Evolutionary conservation across 2,113 vertebrate genomes (phyloP).

Genomic region (Psilopsiagon aymara): DNA sequence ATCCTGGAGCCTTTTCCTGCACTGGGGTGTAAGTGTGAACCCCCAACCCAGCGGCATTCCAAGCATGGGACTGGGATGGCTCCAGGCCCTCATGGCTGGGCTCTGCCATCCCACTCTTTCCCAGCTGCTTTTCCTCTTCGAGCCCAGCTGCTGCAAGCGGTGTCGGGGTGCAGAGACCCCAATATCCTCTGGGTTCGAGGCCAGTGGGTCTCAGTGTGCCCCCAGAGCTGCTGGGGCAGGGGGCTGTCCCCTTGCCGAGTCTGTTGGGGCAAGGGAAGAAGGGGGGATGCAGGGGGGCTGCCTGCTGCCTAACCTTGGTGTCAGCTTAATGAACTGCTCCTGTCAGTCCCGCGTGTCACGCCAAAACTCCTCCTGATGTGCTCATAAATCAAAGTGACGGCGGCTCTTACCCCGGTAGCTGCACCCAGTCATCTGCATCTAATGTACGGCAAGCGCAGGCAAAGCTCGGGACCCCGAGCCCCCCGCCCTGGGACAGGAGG

Average conservation of each 20-base stretch:
- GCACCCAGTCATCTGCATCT: slow-evolving; percentile 89
- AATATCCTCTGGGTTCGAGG: fast-evolving
- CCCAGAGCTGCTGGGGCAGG: background rate
- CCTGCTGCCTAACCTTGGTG: slow-evolving; percentile 65
- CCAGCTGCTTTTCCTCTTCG: background rate
- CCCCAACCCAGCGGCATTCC: background rate
- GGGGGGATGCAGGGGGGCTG: background rate
- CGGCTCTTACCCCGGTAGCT: slow-evolving; percentile 86
- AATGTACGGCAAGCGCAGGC: slow-evolving; percentile 83
- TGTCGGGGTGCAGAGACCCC: background rate
- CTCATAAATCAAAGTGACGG: slow-evolving; percentile 97
- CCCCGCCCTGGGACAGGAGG: background rate
- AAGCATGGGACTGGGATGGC: background rate
- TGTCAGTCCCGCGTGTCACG: slow-evolving; percentile 88
- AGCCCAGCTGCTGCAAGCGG: background rate
- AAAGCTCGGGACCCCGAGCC: slow-evolving; percentile 68
- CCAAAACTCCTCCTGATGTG: slow-evolving; percentile 91
- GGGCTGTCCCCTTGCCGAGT: background rate
- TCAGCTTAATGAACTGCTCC: slow-evolving; percentile 93
- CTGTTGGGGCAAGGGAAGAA: background rate
- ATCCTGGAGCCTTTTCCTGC: background rate
- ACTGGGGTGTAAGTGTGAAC: background rate
- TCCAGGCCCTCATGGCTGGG: fast-evolving
- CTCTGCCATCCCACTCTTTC: background rate
- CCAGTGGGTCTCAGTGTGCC: background rate